Base-by-base conservation (phyloP, 2,888 invertebrate species). In the Agrotis puta region DNA sequence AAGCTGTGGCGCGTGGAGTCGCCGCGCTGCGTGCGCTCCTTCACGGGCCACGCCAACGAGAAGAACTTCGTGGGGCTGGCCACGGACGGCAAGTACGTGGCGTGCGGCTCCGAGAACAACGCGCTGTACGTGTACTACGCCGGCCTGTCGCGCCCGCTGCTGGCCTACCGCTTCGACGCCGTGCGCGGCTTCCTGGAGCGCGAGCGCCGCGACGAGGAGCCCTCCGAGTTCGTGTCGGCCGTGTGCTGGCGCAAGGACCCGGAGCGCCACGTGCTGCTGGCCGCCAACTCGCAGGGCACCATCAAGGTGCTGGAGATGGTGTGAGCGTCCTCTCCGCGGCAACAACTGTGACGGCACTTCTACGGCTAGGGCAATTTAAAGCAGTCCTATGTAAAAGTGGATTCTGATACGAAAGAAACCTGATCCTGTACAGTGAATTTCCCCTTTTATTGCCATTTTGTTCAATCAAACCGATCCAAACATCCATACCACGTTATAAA, bases 61-160 rank as follows among this genome's bases (percentile, higher is more conserved):
- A 99, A 99, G 93, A 99, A 99, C 93, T 99, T 99, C 94, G 99
- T 99, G 3, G 99, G 99, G 0, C 94, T 99, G 61, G 98, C 99
- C 0, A 98, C 99, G 0, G 98, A 99, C 97, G 98, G 93, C 5
- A 81, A 79, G n/a, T 99, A 99, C 92, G 97, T 99, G 43, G 98
- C 99, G 0, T 99, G 99, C 93, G 99, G 99, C 67, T 99, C 99
- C 4, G 99, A 99, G 94, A 99, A 99, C 91, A 99, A 99, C 93
- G 98, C 98, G 0, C 96, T 99, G 7, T 99, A 98, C 91, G 97
- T 99, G 63, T 99, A 99, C 95, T 99, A 99, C 94, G 98, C 98
- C 89, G 98, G 98, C 0, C 94, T 99, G 72, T 98, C 98, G 43
- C 98, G 98, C 88, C 98, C 98, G 84, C 93, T 99, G 86, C 97